Base-by-base conservation (phyloP, 2,888 invertebrate genomes). In the Acronicta aceris region DNA sequence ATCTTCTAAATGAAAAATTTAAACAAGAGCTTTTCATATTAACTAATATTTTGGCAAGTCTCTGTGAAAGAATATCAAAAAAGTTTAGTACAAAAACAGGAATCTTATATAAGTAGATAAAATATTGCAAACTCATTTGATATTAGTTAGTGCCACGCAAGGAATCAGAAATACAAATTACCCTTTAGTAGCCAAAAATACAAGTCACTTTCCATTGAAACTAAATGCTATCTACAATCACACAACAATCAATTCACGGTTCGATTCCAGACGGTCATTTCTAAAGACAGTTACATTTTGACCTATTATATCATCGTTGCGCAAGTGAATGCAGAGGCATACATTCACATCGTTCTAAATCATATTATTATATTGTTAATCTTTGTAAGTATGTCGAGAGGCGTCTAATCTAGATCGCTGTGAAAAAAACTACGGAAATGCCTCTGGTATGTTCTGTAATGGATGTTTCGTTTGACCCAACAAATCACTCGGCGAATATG, bases 241-340 rank as follows among this genome's bases (percentile, higher is more conserved):
- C 17, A 57, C 46, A 49, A 47, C 54, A 6, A n/a, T 10, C 27
- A 30, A 45, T 53, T 56, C 47, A 42, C 42, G 10, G 0, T 47
- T 5, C 7, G 21, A 58, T 56, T 48, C 59, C 42, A 55, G 47
- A 41, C 52, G 48, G 45, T 54, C 48, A 74, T 42, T 40, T 62
- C 36, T 54, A 52, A 50, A 71, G 25, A 59, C 15, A 43, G 25
- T 50, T 50, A 55, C 49, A 63, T 64, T 65, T 45, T 80, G 78
- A 81, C 76, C 81, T 80, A 79, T 76, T 81, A 73, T 76, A 76
- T 81, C 78, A 80, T 58, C 59, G 53, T 81, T 81, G 70, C 63
- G 66, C 61, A 81, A 81, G 59, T 51, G 58, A 78, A 69, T 75
- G 70, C 72, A 71, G 16, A n/a, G 48, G 13, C 52, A 57, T 59